Base-by-base conservation (phyloP, 2,113 vertebrate genomes). In the Aepyceros melampus region DNA sequence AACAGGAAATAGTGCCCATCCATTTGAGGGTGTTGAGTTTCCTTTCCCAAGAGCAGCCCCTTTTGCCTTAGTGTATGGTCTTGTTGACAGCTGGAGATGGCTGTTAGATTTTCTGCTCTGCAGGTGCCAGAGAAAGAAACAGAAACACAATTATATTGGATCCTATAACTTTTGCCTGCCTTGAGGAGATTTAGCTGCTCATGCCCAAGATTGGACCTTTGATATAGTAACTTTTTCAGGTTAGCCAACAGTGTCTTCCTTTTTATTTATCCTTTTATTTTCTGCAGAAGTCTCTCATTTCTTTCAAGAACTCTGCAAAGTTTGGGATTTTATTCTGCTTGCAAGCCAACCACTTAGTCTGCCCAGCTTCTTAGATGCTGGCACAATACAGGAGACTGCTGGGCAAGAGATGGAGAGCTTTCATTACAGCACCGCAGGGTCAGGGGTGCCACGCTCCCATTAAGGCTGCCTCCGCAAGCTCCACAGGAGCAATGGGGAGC, bases 401-500 rank as follows among this genome's bases (percentile, higher is more conserved):
- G 55, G 86, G n/a, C 43, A 17, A 53, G 92, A 85, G 36, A 51
- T 13, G 60, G 25, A 76, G 74, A 74, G 8, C 23, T 36, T 11
- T 5, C 64, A 36, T 71, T 5, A 6, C 9, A 36, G 64, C 17
- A 2, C n/a, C 17, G 2, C n/a, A 11, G 64, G 1, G 5, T 4
- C n/a, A 11, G 64, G 17, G 16, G 9, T 19, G 0, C 2, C 64
- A 36, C 9, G 4, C 5, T 84, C 1, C 4, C 29, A 4, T 31
- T 17, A 1, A 1, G 2, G 1, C 16, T 29, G 1, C 29, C 40
- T 5, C 9, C 23, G 5, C 7, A 25, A 0, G 6, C 19, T 58
- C 49, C 33, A 3, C 6, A 23, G 51, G n/a, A 17, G 16, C 2
- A 12, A 25, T 0, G 10, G 55, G 9, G 36, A 49, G 60, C 40